Evolutionary conservation across 2,113 vertebrate genomes (phyloP), one percentile per base, ranked within the genome.

Genomic region (Anolis sagrei): DNA sequence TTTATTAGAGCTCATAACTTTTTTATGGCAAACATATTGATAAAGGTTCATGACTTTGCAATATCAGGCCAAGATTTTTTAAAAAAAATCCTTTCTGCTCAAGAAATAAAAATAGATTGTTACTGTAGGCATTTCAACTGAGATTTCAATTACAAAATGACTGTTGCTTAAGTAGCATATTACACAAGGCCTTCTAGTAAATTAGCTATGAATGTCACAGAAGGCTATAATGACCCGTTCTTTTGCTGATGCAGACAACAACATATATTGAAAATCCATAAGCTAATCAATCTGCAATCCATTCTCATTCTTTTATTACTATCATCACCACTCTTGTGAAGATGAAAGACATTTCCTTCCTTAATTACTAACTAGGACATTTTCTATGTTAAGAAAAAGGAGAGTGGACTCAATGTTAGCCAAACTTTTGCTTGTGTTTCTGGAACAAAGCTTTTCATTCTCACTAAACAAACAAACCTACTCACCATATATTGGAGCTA

Each of bases 221-320:
- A 87, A 92, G 84, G 66, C 51, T 51, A 19, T 70, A 85, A 93
- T 91, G 86, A 76, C 62, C 69, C 91, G 62, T 25, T 76, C 34
- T 62, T 94, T 89, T 90, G 86, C 90, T 92, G 91, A 92, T 70
- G 36, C 9, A 36, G 69, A 89, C 36, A 92, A 85, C 48, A 36
- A 14, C 51, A 5, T n/a, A 11, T 90, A 89, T 74, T 86, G 89
- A 89, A 94, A 94, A 94, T 90, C 90, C 48, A 92, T 88, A 88
- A 27, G 29, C 75, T 75, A 84, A 88, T 75, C 54, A 82, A 81
- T 84, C 84, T 84, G n/a, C 74, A 87, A 49, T 68, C 25, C 73
- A 62, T 7, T 83, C 68, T 64, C 78, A 11, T 48, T 70, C 73
- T 91, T 89, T 79, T 82, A 83, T 66, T 54, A 61, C 29, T 61